Base-by-base conservation (phyloP, 1,140 invertebrate genomes). In the Colletes gigas region DNA sequence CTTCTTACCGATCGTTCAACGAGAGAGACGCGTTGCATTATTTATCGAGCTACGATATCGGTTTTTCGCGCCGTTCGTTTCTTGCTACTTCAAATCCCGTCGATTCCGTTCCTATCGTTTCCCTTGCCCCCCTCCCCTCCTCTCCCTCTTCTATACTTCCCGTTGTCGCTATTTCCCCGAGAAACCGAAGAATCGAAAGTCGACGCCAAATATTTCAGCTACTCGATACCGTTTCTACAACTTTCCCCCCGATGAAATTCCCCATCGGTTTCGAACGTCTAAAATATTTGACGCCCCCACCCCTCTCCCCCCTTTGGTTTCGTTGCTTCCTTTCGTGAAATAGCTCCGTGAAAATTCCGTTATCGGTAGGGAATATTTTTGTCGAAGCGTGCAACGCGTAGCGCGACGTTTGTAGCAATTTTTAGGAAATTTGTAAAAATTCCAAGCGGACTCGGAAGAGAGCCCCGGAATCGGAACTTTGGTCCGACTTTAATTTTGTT, bases 31-130 rank as follows among this genome's bases (percentile, higher is more conserved):
- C 17, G 41, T 70, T 77, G 41, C 65, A 50, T 77, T 77, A 70
- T 60, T 77, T 60, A 67, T 55, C 62, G 55, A 69, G 44, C 63
- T 6, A 76, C 19, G 50, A 44, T 17, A 78, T 50, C 52, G 57
- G 52, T 47, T 85, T 52, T 39, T 52, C 52, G 12, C 44, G 65
- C 50, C 44, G 10, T 41, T 84, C 19, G 41, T 15, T 71, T 55
- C 59, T 63, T 14, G 15, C 54, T 44, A 5, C 44, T 50, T 78
- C 17, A n/a, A 44, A 54, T n/a, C 59, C 17, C 5, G 55, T n/a
- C 6, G 55, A n/a, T n/a, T 57, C 17, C 55, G 17, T 44, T 44
- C 44, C 44, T 30, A 30, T 30, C 30, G 30, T 44, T 9, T 9
- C 5, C 54, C 19, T 54, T 57, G 50, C 41, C 17, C 30, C 30